Percentiles rank a stretch among this genome's conserved stretches.
Evolutionary conservation across 2,797 vertebrate species (phyloP).

Genomic region (Chelon labrosus): DNA sequence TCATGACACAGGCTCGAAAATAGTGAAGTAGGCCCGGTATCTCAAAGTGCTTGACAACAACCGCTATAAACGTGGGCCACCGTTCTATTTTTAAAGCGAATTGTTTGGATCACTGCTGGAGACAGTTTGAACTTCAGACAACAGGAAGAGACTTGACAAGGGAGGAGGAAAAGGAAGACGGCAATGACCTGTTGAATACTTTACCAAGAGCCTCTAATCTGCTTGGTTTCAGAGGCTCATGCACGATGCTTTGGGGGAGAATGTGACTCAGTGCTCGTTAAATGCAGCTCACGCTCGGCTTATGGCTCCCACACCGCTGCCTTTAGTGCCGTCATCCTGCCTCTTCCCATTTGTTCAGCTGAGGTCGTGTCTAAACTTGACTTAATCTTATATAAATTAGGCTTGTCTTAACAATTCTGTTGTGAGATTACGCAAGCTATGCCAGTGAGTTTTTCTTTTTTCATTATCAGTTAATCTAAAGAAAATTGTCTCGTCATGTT

Average conservation of each 20-base stretch:
- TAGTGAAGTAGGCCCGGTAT: conserved; percentile 27
- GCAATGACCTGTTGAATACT: conserved; percentile 23
- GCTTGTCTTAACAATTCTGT: conserved; percentile 14
- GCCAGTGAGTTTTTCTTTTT: background rate
- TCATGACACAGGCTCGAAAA: conserved; percentile 38
- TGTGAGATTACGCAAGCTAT: conserved; percentile 8
- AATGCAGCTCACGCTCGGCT: conserved; percentile 26
- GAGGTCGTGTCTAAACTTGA: conserved; percentile 65
- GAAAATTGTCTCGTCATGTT: too few species aligned
- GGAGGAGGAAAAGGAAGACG: conserved; percentile 28
- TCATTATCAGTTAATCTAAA: too few species aligned
- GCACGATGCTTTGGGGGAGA: conserved; percentile 28
- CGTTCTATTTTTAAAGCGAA: conserved; percentile 69
- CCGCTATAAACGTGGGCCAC: conserved; percentile 45
- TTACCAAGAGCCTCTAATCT: conserved; percentile 17
- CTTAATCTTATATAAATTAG: conserved; percentile 46
- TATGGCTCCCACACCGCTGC: conserved; percentile 23
- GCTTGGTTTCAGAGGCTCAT: conserved; percentile 21
- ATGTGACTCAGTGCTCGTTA: conserved; percentile 50
- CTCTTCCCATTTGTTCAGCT: conserved; percentile 25
- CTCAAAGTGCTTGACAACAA: conserved; percentile 71
- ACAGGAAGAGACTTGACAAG: conserved; percentile 42
- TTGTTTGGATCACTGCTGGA: conserved; percentile 57
- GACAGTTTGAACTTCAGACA: conserved; percentile 55
- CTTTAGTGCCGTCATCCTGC: conserved; percentile 1